Evolutionary conservation across 2,888 invertebrate species (phyloP).

Genomic region (Synergus gifuensis): DNA sequence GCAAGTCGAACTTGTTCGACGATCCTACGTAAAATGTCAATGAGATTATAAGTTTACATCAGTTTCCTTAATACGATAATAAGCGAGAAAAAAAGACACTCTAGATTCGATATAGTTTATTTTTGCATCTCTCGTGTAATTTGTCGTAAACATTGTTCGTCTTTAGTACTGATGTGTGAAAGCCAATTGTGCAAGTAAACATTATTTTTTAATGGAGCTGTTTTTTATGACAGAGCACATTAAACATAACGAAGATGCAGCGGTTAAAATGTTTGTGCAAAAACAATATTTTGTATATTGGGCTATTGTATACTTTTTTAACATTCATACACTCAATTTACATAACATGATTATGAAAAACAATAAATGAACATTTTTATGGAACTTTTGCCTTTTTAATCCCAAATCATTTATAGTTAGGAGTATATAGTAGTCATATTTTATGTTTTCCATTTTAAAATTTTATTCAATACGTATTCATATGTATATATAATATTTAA

Average conservation of each 20-base stretch:
- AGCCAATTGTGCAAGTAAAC: constrained; percentile 10
- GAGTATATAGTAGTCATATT: too few species aligned
- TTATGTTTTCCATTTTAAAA: too few species aligned
- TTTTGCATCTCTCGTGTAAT: constrained; percentile 38
- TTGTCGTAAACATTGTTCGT: constrained; percentile 29
- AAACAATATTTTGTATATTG: constrained; percentile 39
- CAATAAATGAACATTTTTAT: constrained; percentile 39
- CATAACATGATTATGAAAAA: not conserved
- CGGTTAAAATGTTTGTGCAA: constrained; percentile 30
- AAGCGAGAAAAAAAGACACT: constrained; percentile 37
- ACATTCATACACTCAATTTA: constrained; percentile 24
- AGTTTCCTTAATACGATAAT: constrained; percentile 21
- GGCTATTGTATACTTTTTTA: constrained; percentile 40
- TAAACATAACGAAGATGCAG: constrained; percentile 20
- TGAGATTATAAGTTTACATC: constrained; percentile 29
- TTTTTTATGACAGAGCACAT: constrained; percentile 17
- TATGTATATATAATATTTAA: too few species aligned
- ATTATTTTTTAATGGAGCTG: constrained; percentile 22
- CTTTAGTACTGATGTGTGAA: not conserved
- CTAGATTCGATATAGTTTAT: constrained; percentile 40
- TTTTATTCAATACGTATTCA: too few species aligned
- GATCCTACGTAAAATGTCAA: constrained; percentile 34
- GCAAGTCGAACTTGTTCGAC: not conserved
- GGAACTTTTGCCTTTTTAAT: not conserved
- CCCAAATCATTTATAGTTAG: constrained; percentile 6